These are phyloP conservation scores for Pseudomyrmex dendroicus DNA, from an alignment of 1,140 invertebrate species.

Conservation along the genomic window DNA sequence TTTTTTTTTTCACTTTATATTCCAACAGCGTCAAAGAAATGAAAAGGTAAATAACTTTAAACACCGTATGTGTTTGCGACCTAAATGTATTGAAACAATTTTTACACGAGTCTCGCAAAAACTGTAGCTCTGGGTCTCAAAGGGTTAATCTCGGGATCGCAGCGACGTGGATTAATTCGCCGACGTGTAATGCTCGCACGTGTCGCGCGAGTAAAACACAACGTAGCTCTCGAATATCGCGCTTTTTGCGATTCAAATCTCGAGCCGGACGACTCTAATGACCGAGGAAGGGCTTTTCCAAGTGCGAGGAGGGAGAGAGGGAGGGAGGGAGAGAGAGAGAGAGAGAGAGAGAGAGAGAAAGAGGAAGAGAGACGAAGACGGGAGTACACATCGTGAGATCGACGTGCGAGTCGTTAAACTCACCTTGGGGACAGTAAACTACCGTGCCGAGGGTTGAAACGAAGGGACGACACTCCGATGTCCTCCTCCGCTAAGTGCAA, in stretches of 20 bases:
- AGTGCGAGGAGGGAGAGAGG: neutral
- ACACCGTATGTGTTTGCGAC: neutral
- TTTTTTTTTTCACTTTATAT: neutral
- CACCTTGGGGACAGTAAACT: conserved; percentile 71
- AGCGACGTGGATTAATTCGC: conserved; percentile 60
- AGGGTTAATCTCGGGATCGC: conserved; percentile 51
- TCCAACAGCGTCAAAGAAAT: neutral
- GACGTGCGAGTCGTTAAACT: conserved; percentile 74
- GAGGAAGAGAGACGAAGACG: neutral
- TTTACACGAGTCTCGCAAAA: conserved; percentile 35
- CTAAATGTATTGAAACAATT: conserved; percentile 56
- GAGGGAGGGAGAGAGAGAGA: neutral
- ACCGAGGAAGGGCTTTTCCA: conserved; percentile 53
- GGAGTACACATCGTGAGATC: conserved; percentile 62
- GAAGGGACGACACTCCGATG: conserved; percentile 22
- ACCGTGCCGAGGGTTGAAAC: conserved; percentile 60
- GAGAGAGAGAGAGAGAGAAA: neutral
- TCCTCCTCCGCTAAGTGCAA: conserved; percentile 32
- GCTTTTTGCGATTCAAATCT: conserved; percentile 73
- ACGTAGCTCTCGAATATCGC: conserved; percentile 57
- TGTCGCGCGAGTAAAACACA: conserved; percentile 62
- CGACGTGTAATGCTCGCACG: conserved; percentile 57
- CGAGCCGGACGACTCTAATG: conserved; percentile 62
- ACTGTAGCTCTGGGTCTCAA: conserved; percentile 26
- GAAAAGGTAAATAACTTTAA: neutral